Base-by-base conservation (phyloP, 2,797 vertebrate species). In the Liparis tanakae region DNA sequence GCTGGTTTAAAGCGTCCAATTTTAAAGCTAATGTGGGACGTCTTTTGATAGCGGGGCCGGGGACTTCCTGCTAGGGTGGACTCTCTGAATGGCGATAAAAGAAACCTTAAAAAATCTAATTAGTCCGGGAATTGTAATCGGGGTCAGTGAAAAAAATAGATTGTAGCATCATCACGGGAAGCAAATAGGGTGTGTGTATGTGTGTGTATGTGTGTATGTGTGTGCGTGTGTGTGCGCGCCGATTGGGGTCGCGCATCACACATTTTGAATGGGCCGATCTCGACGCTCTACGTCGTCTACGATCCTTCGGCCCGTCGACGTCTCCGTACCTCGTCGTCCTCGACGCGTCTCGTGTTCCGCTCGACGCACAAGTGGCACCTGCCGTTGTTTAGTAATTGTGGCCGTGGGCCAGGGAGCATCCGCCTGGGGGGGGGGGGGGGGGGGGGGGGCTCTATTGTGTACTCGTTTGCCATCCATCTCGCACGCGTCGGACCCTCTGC, bases 381-480 rank as follows among this genome's bases (percentile, higher is more conserved):
- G 43, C 65, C 67, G 25, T 69, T 61, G 65, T 66, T 60, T 36
- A 18, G 39, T 61, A 59, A 56, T 43, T 59, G 43, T 43, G 56
- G 15, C 33, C 64, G 46, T 43, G 59, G 88, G 44, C 48, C 34
- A 33, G 56, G 54, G 48, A 70, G 44, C 14, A 6, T 39, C 36
- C 70, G 67, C 59, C 20, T n/a, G 25, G 25, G 58, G 72, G 57
- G 74, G 10, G 4, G 5, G 39, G 25, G 25, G 25, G 25, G 25
- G 58, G 72, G 57, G 74, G 10, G 4, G 5, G 39, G 53, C 59
- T 67, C 44, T 18, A 22, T 57, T 79, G 75, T 79, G 59, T 51
- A 48, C 39, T 79, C 73, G 72, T 80, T 78, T 34, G 12, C 74
- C 54, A 82, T 80, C 62, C 74, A 59, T 79, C 72, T 72, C 70